phyloP scores from a whole-genome alignment of 1,140 invertebrate species.

The Ptiloglossa arizonensis region DNA sequence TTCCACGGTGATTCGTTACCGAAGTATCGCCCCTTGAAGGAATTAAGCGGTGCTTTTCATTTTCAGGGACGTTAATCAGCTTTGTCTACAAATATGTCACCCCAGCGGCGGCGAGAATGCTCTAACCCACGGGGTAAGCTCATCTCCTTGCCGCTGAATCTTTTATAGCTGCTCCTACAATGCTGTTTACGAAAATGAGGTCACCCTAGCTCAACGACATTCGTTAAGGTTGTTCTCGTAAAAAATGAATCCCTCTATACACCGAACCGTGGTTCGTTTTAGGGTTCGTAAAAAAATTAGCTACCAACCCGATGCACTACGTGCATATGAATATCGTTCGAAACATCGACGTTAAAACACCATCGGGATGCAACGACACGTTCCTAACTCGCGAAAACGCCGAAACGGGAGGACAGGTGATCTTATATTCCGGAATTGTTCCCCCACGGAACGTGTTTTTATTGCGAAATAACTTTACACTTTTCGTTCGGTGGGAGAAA shows the following conservation, averaged over 20 bases:
- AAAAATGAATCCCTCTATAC: constrained; percentile 50
- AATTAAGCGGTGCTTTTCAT: constrained; percentile 52
- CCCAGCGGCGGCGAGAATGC: constrained; percentile 41
- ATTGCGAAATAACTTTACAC: no score
- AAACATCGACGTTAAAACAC: background rate
- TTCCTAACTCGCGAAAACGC: no score
- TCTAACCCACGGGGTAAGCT: constrained; percentile 35
- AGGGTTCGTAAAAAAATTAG: constrained; percentile 21
- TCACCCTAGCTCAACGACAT: constrained; percentile 55
- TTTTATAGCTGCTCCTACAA: constrained; percentile 48
- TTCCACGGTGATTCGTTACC: background rate
- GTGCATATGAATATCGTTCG: background rate
- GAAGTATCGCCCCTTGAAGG: constrained; percentile 13
- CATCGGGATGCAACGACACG: background rate
- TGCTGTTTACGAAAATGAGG: constrained; percentile 45
- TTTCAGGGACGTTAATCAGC: constrained; percentile 52
- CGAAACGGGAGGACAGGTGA: no score
- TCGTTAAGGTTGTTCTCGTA: constrained; percentile 53
- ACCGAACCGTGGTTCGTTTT: background rate
- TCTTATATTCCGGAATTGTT: no score
- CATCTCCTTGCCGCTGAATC: constrained; percentile 56
- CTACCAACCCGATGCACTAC: background rate
- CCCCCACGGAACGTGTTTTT: no score
- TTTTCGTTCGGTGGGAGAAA: no score
- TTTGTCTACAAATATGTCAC: constrained; percentile 41